Percentiles rank a stretch among this genome's conserved stretches.
Evolutionary conservation across 2,888 invertebrate species (phyloP).

Genomic region (Hedya salicella): DNA sequence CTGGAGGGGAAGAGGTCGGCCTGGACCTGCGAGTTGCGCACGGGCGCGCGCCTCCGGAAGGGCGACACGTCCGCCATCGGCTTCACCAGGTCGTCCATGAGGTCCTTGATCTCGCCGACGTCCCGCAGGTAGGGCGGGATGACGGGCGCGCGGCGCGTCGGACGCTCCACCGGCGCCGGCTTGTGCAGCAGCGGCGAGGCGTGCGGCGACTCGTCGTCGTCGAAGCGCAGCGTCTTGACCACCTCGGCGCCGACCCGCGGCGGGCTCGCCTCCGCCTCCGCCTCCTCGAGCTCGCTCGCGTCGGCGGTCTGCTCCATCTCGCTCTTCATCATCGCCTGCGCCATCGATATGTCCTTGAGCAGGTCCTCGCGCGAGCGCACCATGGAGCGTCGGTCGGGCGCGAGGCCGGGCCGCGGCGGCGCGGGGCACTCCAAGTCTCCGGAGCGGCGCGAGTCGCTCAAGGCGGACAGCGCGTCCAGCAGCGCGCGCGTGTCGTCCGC

Average conservation of each 20-base stretch:
- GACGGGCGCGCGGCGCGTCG: conserved; percentile 48
- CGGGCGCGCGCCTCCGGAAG: conserved; percentile 55
- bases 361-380: conserved; percentile 66
- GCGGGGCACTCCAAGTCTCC: conserved; percentile 42
- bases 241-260: conserved; percentile 63
- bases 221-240: conserved; percentile 72
- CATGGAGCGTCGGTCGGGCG: conserved; percentile 60
- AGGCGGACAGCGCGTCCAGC: conserved; percentile 66
- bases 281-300: not conserved
- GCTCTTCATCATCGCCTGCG: conserved; percentile 63
- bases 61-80: conserved; percentile 64
- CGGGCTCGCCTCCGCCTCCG: conserved; percentile 1
- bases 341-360: conserved; percentile 68
- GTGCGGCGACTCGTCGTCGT: conserved; percentile 62
- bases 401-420: conserved; percentile 53
- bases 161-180: not conserved
- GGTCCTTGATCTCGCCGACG: conserved; percentile 66
- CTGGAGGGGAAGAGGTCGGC: conserved; percentile 68
- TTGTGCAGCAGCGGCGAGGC: conserved; percentile 49
- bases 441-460: conserved; percentile 58
- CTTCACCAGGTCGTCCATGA: conserved; percentile 75
- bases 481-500: conserved; percentile 69
- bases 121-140: conserved; percentile 69
- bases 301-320: conserved; percentile 45
- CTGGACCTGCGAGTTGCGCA: conserved; percentile 67